Evolutionary conservation across 2,888 invertebrate genomes (phyloP), one percentile per base, ranked within the genome.

Genomic region (Bellardia bayeri): DNA sequence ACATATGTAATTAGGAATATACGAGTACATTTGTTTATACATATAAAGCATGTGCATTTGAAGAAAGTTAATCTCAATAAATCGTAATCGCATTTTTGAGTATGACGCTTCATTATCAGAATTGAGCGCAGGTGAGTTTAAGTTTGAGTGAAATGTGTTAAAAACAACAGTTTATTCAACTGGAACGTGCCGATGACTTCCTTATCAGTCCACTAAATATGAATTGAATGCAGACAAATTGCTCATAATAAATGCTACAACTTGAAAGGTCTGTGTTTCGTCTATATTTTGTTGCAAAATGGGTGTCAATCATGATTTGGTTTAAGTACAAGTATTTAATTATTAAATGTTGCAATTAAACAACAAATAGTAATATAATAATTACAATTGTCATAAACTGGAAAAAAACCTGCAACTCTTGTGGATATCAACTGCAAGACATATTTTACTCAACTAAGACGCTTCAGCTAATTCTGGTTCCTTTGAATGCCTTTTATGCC

Each of bases 141-240:
- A 11, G 3, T 56, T 16, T 9, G 23, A 56, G 56, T 23, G 23
- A 23, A 56, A 8, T 56, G 23, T 56, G 13, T 7, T 14, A 42
- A 23, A n/a, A 16, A 9, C n/a, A 8, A 51, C 64, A 40, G 51
- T 61, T 68, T 74, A 66, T 64, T 58, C 75, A 75, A 75, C 68
- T 75, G 8, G 23, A 75, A 61, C 30, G 49, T 66, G 16, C 45
- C 23, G 23, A 40, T 61, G 40, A 75, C 51, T 68, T 61, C 61
- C 58, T 75, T 69, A 75, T 82, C 66, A 58, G 64, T 6, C 49
- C 2, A 13, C 33, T 37, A 16, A n/a, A 40, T 51, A 4, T 37
- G 9, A 71, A n/a, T 54, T 68, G 14, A 68, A 68, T 49, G 69
- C 1, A 37, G 6, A 63, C n/a, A 40, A 63, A 40, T 2, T 56